Percentiles rank a stretch among this genome's conserved stretches.
phyloP scores from a whole-genome alignment of 2,797 vertebrate genomes.

The Hypotaenidia okinawae region DNA sequence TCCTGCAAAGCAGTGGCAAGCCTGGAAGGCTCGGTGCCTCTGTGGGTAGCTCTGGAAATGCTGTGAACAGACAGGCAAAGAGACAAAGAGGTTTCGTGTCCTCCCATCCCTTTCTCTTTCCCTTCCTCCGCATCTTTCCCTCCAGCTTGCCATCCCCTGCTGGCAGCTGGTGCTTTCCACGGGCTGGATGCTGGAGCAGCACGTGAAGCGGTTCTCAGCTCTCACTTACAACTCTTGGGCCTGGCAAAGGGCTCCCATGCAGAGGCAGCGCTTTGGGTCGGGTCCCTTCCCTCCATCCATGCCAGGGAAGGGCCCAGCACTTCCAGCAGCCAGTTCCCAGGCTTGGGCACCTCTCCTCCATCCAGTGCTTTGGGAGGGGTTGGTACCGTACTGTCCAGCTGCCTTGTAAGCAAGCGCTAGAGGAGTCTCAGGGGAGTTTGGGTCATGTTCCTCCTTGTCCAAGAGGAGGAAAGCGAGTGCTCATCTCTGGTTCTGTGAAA shows the following conservation, averaged over 20 bases:
- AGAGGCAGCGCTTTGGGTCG: not conserved
- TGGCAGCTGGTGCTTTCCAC: not conserved
- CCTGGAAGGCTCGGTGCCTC: not conserved
- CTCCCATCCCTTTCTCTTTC: not conserved
- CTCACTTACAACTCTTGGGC: not conserved
- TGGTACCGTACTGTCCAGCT: not conserved
- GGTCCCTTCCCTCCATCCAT: not conserved
- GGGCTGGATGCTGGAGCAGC: not conserved
- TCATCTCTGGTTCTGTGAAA: not conserved
- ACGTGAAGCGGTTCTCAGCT: not conserved
- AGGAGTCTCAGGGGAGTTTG: not conserved
- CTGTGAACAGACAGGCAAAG: not conserved
- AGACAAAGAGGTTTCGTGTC: not conserved
- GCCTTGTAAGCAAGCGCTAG: not conserved
- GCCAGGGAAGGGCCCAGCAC: not conserved
- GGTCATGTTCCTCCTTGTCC: not conserved
- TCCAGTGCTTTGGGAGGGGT: not conserved
- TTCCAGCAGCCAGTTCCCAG: not conserved
- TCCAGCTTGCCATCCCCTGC: not conserved
- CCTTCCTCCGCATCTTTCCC: not conserved
- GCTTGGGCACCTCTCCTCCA: accelerated
- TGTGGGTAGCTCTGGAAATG: not conserved
- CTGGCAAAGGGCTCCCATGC: not conserved
- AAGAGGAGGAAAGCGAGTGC: not conserved
- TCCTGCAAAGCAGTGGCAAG: not conserved